Percentiles rank a stretch among this genome's conserved stretches.
These are phyloP conservation scores for Xanthorhoe designata DNA, from an alignment of 2,888 invertebrate genomes.

Conservation along the genomic window DNA sequence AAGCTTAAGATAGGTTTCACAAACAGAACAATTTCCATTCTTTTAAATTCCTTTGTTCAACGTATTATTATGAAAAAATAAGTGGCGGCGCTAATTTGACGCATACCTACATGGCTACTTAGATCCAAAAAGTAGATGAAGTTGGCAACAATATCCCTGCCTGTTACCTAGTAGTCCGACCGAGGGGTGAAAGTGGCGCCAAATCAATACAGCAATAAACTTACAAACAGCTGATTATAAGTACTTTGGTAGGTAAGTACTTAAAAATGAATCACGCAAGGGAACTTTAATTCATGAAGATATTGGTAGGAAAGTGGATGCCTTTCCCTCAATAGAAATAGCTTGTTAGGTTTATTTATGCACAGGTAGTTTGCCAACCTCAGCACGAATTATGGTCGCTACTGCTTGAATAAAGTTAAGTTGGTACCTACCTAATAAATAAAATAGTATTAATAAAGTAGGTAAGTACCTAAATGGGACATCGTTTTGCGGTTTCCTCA, in stretches of 20 bases:
- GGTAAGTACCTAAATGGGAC: background rate
- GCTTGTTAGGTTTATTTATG: constrained; percentile 5
- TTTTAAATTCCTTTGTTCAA: no score
- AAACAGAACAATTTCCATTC: no score
- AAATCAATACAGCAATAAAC: constrained; percentile 71
- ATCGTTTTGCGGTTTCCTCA: background rate
- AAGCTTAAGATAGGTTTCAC: no score
- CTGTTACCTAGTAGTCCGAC: background rate
- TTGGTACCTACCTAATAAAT: no score
- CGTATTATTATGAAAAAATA: no score
- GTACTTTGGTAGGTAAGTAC: no score
- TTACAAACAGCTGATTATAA: constrained; percentile 68
- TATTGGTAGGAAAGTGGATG: background rate
- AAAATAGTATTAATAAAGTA: no score
- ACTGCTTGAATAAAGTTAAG: no score
- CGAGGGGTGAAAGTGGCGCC: constrained; percentile 64
- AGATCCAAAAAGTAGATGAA: constrained; percentile 5
- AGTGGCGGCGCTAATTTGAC: no score
- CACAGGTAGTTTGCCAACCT: background rate
- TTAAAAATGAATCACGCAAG: constrained; percentile 25
- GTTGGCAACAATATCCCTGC: constrained; percentile 1
- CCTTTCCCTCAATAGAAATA: background rate
- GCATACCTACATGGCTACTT: no score
- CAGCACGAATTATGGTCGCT: background rate
- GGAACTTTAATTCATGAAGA: constrained; percentile 20